A percentile compares a stretch with the other conserved stretches of the same genome.
Conservation (phyloP, 2,113 vertebrate genomes). For the Alces alces region DNA sequence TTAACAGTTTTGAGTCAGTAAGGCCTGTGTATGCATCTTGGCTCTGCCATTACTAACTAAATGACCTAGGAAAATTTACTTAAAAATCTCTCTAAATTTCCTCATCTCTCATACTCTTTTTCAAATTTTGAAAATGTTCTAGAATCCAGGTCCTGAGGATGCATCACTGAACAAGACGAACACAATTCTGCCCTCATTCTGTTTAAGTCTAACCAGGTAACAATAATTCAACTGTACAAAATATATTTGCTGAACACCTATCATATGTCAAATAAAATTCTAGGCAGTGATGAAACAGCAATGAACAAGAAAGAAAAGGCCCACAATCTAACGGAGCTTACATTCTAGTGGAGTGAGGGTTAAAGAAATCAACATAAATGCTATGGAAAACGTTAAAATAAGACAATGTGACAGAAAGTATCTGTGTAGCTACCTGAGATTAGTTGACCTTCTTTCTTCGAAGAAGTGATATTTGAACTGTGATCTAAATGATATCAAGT, state of each 20-base stretch:
- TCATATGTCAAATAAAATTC: background rate
- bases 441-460: background rate
- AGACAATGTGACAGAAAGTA: background rate
- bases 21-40: background rate
- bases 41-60: background rate
- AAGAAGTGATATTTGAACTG: background rate
- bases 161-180: background rate
- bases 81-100: background rate
- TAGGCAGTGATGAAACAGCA: background rate
- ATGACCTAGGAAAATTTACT: background rate
- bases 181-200: background rate
- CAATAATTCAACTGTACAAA: background rate
- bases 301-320: background rate
- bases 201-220: background rate
- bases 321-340: background rate
- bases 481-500: background rate
- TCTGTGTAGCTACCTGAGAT: background rate
- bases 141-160: background rate
- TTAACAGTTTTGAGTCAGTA: background rate
- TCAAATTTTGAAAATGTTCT: background rate
- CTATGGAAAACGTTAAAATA: background rate
- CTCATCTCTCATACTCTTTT: background rate
- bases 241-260: background rate
- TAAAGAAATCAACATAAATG: background rate
- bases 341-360: background rate